Base-by-base conservation (phyloP, 1,140 invertebrate genomes). In the Eupristina koningsbergeri region DNA sequence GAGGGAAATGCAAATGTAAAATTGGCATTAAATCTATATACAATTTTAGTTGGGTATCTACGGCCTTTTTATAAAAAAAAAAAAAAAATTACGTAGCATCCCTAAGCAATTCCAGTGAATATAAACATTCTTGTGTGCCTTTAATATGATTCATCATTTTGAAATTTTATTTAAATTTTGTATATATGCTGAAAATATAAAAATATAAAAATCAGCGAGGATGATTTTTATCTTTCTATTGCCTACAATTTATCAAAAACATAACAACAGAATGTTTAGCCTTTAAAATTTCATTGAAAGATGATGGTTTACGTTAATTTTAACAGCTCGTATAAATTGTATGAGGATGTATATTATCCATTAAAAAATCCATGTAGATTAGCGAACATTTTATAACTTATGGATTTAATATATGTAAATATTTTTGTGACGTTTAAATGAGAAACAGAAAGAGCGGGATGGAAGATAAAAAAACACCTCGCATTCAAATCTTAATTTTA, bases 321-420 rank as follows among this genome's bases (percentile, higher is more conserved):
- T 67, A 82, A n/a, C 73, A 67, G 81, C 73, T 83, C 81, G 61
- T 77, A 39, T 50, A 82, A 75, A 75, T 0, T 82, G 29, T 75
- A 64, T 75, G 19, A 39, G 36, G 73, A 76, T 73, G 64, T 45
- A 80, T 69, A 78, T 78, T 78, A 45, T 26, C 26, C 15, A 36
- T 17, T 22, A 75, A 76, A 67, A 76, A 75, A 47, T 75, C 58
- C 29, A n/a, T 19, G 53, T 50, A 82, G 61, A 75, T 75, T 76
- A 76, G 80, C 73, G 58, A 26, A 22, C 11, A 58, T 69, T 83
- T 77, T 83, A 67, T 67, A 58, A 34, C 73, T 22, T 5, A 36
- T 41, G 26, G 17, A 41, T 19, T 50, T 39, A 76, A 39, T 31
- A 53, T 83, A 77, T 69, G 74, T 83, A 82, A 76, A 77, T 83